Evolutionary conservation across 2,888 invertebrate species (phyloP), one percentile per base, ranked within the genome.

Genomic region (Drosophila anceps): DNA sequence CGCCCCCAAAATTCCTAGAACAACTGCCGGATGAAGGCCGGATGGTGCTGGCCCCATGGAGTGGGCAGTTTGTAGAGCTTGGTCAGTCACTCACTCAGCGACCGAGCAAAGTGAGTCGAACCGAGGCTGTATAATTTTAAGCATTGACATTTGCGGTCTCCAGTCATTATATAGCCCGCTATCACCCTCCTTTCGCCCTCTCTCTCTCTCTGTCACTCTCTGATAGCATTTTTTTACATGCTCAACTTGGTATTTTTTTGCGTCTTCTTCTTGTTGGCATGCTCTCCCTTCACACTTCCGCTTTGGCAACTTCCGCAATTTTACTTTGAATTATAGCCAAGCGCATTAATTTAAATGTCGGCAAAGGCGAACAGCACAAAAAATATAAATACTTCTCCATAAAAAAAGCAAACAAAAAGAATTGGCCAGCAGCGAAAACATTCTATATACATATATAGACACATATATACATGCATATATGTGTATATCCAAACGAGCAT

Each of bases 271-370:
- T 53, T 65, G 75, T 69, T 71, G 82, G 70, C 58, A 76, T 76
- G 71, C 12, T 73, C 76, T 76, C 79, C 82, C 86, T 87, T 85
- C 86, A 88, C 86, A 87, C 86, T 87, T 87, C 86, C 86, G 86
- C 86, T 88, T 85, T 87, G 88, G 86, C 82, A 84, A 87, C 86
- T 88, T 87, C 86, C 86, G 86, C 86, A 84, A 88, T 87, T 87
- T 87, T 88, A 82, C 88, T 88, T 87, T 87, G 88, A 88, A 88
- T 88, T 88, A 87, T 88, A 88, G 84, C 88, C 84, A 85, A 86
- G 84, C 86, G 86, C 85, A 86, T 87, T 87, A 88, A 87, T 87
- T 87, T 87, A 88, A 87, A 87, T 88, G 88, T 87, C 86, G 82
- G 77, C 86, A 84, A 85, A 84, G 71, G 76, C 84, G 64, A 79